phyloP scores from a whole-genome alignment of 2,888 invertebrate species.

The Gandaritis pyraliata region DNA sequence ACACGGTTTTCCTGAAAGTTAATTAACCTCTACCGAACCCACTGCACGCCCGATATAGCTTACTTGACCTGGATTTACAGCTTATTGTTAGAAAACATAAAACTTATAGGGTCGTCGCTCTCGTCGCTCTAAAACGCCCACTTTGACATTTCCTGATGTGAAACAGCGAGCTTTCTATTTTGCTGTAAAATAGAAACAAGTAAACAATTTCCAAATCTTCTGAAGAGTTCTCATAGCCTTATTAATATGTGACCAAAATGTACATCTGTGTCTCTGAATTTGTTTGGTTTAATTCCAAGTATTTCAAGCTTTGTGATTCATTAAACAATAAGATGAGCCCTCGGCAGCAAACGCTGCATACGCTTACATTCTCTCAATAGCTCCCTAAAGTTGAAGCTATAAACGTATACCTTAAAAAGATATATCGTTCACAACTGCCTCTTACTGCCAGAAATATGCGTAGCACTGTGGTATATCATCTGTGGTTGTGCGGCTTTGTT shows the following conservation, averaged over 20 bases:
- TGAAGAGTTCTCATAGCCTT: not conserved
- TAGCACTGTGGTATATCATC: conserved; percentile 16
- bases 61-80: conserved; percentile 60
- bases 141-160: conserved; percentile 47
- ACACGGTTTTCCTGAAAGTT: conserved; percentile 31
- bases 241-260: too few species aligned
- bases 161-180: conserved; percentile 35
- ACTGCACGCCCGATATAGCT: conserved; percentile 39
- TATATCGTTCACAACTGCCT: conserved; percentile 47
- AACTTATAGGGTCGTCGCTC: conserved; percentile 59
- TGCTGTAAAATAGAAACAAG: conserved; percentile 7
- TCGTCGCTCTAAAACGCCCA: conserved; percentile 48
- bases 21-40: conserved; percentile 49
- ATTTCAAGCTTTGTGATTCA: not conserved
- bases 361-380: conserved; percentile 34
- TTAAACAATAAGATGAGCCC: not conserved
- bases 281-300: too few species aligned
- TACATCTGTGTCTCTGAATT: too few species aligned
- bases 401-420: conserved; percentile 42
- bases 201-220: not conserved
- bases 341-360: conserved; percentile 12
- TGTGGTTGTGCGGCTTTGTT: conserved; percentile 46
- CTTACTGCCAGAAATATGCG: conserved; percentile 51
- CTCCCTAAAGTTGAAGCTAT: conserved; percentile 31
- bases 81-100: conserved; percentile 64